These are phyloP conservation scores for Lepidostoma basale DNA, from an alignment of 1,140 invertebrate genomes.

Conservation along the genomic window DNA sequence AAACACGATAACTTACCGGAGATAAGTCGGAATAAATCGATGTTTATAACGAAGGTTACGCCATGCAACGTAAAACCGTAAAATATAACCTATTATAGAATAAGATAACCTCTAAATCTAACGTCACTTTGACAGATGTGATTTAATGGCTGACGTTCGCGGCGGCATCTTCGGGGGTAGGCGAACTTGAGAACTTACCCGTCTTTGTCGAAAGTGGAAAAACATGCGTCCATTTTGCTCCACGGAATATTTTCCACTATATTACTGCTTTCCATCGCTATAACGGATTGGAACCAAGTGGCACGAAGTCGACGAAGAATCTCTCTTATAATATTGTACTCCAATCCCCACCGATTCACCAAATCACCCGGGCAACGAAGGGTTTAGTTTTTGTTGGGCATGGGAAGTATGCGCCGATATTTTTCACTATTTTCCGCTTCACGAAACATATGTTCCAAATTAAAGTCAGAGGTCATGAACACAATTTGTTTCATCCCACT, in stretches of 20 bases:
- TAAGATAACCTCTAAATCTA: constrained; percentile 23
- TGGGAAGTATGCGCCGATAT: too few relatives aligned
- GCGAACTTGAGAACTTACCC: constrained; percentile 66
- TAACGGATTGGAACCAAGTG: constrained; percentile 33
- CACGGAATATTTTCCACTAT: constrained; percentile 25
- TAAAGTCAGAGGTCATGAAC: too few relatives aligned
- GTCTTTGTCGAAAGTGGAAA: constrained; percentile 86
- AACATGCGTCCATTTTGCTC: constrained; percentile 82
- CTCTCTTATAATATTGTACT: constrained; percentile 26
- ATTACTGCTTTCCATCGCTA: constrained; percentile 33
- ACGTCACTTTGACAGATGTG: constrained; percentile 2
- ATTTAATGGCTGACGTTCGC: too few relatives aligned
- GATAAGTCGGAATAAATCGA: too few relatives aligned
- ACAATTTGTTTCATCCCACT: too few relatives aligned
- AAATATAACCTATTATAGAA: too few relatives aligned
- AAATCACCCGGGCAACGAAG: constrained; percentile 13
- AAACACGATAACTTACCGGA: too few relatives aligned
- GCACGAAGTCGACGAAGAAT: constrained; percentile 15
- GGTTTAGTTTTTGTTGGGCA: constrained; percentile 15
- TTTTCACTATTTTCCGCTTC: too few relatives aligned
- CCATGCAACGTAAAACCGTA: neutral
- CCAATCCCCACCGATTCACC: neutral
- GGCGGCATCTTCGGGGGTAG: too few relatives aligned
- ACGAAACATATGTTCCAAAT: too few relatives aligned
- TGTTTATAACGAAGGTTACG: neutral